A percentile compares a stretch with the other conserved stretches of the same genome.
Conservation (phyloP, 2,888 invertebrate species). For the Protophormia terraenovae region DNA sequence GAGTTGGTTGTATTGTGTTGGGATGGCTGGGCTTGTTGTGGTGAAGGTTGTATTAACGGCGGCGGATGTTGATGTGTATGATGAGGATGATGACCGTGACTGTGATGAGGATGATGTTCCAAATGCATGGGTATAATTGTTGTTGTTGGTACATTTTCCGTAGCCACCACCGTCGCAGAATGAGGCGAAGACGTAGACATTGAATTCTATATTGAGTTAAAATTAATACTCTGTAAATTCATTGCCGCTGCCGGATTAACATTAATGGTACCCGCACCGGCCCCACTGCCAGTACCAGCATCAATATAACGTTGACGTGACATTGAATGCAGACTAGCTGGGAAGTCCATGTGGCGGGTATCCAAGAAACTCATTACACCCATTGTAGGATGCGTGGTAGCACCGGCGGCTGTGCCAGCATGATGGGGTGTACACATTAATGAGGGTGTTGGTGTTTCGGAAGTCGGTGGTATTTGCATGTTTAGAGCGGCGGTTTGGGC, state of each 20-base stretch:
- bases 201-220: conserved; percentile 87
- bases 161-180: conserved; percentile 69
- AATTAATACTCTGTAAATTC: conserved; percentile 89
- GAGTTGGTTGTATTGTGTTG: conserved; percentile 36
- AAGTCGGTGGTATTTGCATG: conserved; percentile 81
- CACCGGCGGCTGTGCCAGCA: conserved; percentile 69
- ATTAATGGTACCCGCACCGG: conserved; percentile 79
- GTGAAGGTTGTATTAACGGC: conserved; percentile 26
- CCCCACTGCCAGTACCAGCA: conserved; percentile 73
- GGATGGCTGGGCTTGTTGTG: not conserved
- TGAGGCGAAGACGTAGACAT: conserved; percentile 74
- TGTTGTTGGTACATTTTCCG: conserved; percentile 67
- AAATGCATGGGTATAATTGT: conserved; percentile 67
- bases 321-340: conserved; percentile 84
- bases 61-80: conserved; percentile 23
- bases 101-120: conserved; percentile 52
- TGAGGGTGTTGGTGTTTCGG: conserved; percentile 82
- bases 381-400: conserved; percentile 82
- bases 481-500: conserved; percentile 78
- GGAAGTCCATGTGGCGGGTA: conserved; percentile 87
- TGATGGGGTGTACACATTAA: conserved; percentile 85
- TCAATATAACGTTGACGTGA: conserved; percentile 81
- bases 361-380: conserved; percentile 88
- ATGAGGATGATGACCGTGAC: conserved; percentile 25
- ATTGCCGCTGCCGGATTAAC: conserved; percentile 84